These are phyloP conservation scores for Trilocha varians DNA, from an alignment of 2,888 invertebrate genomes.

Conservation along the genomic window DNA sequence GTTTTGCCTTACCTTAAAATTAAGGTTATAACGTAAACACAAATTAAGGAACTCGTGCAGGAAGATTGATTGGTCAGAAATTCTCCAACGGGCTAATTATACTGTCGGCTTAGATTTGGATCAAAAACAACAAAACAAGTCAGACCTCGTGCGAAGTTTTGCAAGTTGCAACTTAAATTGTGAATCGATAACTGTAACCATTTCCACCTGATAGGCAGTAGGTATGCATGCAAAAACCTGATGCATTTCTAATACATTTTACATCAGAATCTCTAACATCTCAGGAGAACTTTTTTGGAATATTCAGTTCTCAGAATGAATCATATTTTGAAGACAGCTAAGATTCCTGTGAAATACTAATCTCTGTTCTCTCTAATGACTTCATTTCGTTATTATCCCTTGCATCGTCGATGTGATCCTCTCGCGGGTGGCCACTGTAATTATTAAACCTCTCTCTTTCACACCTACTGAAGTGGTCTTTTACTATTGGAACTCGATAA, in stretches of 20 bases:
- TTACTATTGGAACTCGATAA: slow-evolving; percentile 1
- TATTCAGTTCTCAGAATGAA: no score
- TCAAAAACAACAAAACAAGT: slow-evolving; percentile 1
- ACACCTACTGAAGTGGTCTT: slow-evolving; percentile 2
- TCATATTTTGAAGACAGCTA: no score
- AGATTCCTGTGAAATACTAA: neutral
- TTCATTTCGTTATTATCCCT: slow-evolving; percentile 58
- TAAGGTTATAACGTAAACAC: neutral
- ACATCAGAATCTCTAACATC: no score
- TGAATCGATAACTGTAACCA: no score
- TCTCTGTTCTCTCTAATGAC: slow-evolving; percentile 43
- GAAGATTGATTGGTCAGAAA: slow-evolving; percentile 30
- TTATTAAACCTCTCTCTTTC: slow-evolving; percentile 26
- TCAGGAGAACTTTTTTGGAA: no score
- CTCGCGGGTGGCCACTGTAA: slow-evolving; percentile 61
- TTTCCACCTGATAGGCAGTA: no score
- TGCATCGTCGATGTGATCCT: slow-evolving; percentile 37
- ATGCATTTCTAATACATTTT: no score
- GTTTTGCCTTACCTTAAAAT: no score
- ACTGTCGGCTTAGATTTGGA: slow-evolving; percentile 9
- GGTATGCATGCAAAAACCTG: no score
- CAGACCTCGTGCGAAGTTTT: neutral
- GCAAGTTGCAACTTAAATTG: neutral
- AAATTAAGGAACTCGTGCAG: neutral
- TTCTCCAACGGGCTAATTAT: slow-evolving; percentile 27